phyloP scores from a whole-genome alignment of 2,888 invertebrate species.

The Mesorhabditis belari region DNA sequence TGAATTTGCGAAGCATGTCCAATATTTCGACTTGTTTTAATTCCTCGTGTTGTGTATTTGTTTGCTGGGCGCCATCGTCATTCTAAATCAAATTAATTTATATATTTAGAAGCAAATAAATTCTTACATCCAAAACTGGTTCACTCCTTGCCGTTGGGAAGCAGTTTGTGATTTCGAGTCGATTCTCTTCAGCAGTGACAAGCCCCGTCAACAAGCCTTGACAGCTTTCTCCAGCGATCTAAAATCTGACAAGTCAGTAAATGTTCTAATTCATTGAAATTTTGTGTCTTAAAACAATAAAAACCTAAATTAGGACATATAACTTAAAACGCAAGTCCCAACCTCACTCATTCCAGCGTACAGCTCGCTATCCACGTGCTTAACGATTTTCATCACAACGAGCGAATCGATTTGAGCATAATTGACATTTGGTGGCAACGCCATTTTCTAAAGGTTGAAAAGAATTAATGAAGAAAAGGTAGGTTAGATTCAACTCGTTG shows the following conservation, averaged over 20 bases:
- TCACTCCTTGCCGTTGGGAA: conserved; percentile 51
- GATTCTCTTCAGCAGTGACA: conserved; percentile 45
- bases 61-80: conserved; percentile 16
- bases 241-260: background rate
- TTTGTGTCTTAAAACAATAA: background rate
- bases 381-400: conserved; percentile 50
- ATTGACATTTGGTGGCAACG: conserved; percentile 29
- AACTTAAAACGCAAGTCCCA: too few species aligned
- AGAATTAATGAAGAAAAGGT: too few species aligned
- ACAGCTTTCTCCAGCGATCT: conserved; percentile 49
- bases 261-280: background rate
- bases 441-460: too few species aligned
- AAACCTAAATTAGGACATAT: too few species aligned
- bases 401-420: conserved; percentile 45
- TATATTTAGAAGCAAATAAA: background rate
- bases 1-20: conserved; percentile 50
- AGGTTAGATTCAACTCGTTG: too few species aligned
- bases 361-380: conserved; percentile 52
- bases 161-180: conserved; percentile 53
- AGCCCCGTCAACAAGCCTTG: conserved; percentile 52
- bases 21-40: conserved; percentile 44
- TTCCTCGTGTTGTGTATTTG: conserved; percentile 34
- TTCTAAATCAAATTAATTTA: background rate
- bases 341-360: conserved; percentile 51
- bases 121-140: conserved; percentile 30